Evolutionary conservation across 2,888 invertebrate genomes (phyloP), one percentile per base, ranked within the genome.

Genomic region (Onthophagus sagittarius): DNA sequence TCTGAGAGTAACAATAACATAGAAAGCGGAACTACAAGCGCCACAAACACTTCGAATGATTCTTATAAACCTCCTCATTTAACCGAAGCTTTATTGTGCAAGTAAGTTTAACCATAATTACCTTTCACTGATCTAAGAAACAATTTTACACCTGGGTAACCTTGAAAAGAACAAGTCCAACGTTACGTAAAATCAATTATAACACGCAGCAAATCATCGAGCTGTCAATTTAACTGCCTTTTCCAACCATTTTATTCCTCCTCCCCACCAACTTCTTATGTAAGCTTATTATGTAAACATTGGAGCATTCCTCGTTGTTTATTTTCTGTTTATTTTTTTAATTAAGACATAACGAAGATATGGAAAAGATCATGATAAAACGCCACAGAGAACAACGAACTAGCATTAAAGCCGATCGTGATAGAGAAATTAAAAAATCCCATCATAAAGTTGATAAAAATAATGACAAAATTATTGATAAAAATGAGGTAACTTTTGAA

Each of bases 311-410:
- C 39, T 7, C 11, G 9, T 53, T 53, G 11, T 53, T 53, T 53
- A 53, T 11, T 4, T 53, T 53, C 5, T 53, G 2, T 53, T 5
- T 53, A 53, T 53, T 53, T 71, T 73, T 73, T 78, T 77, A 69
- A 78, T 80, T 63, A 79, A 93, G 93, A 80, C 95, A 95, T 83
- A 95, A 94, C 79, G 88, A 90, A 76, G 91, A 93, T 74, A 95
- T 95, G 95, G 94, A 94, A 82, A 93, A 92, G 79, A 88, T 90
- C 70, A 88, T 95, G 87, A 86, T 92, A 0, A 92, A 93, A 80
- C 89, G 88, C 74, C 92, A 94, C 78, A 88, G 91, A 0, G 91
- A 92, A 75, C 86, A 87, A 2, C 87, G 93, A 7, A 87, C 86
- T 0, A 86, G 85, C 11, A 85, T 82, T 2, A 88, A 87, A 78